Percentiles rank a stretch among this genome's conserved stretches.
Evolutionary conservation across 2,113 vertebrate species (phyloP).

Genomic region (Naja naja): DNA sequence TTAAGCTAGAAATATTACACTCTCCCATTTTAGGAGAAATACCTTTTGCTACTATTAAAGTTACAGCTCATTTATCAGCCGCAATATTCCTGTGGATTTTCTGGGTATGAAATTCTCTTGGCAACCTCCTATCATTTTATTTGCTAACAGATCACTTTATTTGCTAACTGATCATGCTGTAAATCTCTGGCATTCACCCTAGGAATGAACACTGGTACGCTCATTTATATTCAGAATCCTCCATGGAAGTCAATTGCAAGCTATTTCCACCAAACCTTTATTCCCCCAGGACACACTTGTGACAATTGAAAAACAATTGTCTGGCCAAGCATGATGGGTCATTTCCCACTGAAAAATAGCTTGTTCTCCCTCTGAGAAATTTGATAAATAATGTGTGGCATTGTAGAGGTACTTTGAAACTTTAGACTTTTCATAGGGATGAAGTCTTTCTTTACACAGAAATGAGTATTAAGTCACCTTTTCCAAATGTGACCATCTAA

Average conservation of each 20-base stretch:
- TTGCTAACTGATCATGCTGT: neutral
- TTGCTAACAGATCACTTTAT: neutral
- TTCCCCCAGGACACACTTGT: neutral
- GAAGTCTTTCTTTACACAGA: neutral
- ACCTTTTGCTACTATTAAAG: neutral
- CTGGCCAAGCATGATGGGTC: neutral
- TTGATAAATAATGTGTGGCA: neutral
- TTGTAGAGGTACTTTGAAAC: neutral
- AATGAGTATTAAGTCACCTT: neutral
- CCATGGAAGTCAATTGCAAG: neutral
- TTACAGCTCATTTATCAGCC: neutral
- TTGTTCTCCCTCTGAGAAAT: neutral
- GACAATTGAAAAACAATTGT: neutral
- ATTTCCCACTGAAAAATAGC: neutral
- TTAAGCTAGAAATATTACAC: slow-evolving; percentile 6
- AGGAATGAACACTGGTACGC: neutral
- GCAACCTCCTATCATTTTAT: neutral
- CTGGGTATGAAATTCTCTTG: neutral
- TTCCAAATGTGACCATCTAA: neutral
- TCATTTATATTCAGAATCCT: neutral
- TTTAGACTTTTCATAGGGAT: neutral
- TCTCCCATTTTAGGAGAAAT: slow-evolving; percentile 1
- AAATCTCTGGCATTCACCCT: neutral
- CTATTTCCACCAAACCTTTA: neutral
- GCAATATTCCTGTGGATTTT: neutral